Evolutionary conservation across 2,113 vertebrate species (phyloP), one percentile per base, ranked within the genome.

Genomic region (Rhombomys opimus): DNA sequence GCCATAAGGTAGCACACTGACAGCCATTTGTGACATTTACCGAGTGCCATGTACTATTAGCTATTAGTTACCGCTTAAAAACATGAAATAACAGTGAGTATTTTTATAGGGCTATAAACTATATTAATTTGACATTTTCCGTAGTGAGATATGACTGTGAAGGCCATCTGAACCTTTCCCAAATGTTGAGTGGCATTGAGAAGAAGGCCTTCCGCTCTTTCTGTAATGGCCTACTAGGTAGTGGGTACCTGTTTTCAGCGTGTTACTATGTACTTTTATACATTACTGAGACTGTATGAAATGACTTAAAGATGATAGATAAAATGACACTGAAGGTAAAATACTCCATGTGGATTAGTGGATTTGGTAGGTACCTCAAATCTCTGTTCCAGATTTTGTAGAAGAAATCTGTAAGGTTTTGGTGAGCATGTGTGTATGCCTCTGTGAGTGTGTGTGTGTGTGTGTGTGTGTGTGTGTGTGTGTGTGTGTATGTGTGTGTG

Each of bases 401-500:
- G 35, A 63, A 32, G 17, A 20, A 41, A 22, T 73, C 15, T 22
- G 0, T 67, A 32, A 80, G 76, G 46, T 73, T 90, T 92, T 67
- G 23, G 25, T 41, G 54, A 23, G 78, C 7, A 17, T 52, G 27
- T 54, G 27, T n/a, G 54, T 22, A 7, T 57, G 52, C 13, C 20
- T 32, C 35, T 61, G 35, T 32, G 3, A 14, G 46, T 85, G 50
- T 3, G 0, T 23, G 18, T 12, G 1, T 30, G 38, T 72, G 15
- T 9, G 2, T 50, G 9, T 14, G 6, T 50, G 41, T 32, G 32
- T 50, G 20, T 80, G 27, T 4, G 11, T 25, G 23, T 76, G 13
- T 2, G 0, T 27, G 12, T 41, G 1, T 23, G 41, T 67, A 9
- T 7, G 3, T 35, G 4, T 20, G 10, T 52, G 50, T 57, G 17